These are phyloP conservation scores for Papilio demoleus DNA, from an alignment of 2,888 invertebrate genomes.

Conservation along the genomic window DNA sequence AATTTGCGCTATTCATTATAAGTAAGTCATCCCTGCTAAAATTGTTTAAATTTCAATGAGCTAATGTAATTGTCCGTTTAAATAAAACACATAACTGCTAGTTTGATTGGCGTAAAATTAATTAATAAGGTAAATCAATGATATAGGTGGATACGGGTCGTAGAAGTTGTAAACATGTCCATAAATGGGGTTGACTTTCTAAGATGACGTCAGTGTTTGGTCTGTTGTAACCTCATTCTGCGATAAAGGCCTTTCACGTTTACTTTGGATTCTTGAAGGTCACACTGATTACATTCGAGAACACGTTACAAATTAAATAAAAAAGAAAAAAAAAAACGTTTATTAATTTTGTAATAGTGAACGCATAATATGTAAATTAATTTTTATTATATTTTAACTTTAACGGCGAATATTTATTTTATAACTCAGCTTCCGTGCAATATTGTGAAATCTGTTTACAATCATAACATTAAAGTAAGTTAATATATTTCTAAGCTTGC, in stretches of 20 bases:
- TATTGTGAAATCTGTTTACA: background rate
- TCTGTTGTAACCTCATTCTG: slow-evolving; percentile 24
- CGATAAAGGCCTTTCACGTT: slow-evolving; percentile 37
- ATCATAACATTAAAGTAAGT: too few relatives aligned
- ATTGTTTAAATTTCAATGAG: too few relatives aligned
- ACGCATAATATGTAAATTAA: background rate
- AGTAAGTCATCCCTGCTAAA: too few relatives aligned
- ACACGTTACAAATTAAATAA: slow-evolving; percentile 4
- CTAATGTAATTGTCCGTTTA: background rate
- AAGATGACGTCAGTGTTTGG: slow-evolving; percentile 1
- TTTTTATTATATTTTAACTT: background rate
- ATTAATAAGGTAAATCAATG: background rate
- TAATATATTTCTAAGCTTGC: too few relatives aligned
- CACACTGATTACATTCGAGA: slow-evolving; percentile 24
- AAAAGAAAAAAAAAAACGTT: background rate
- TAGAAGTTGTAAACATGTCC: slow-evolving; percentile 1
- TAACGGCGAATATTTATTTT: background rate
- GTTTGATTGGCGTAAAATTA: background rate
- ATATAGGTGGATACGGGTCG: too few relatives aligned
- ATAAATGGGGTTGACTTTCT: slow-evolving; percentile 29
- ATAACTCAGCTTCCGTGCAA: background rate
- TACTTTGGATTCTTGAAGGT: slow-evolving; percentile 28
- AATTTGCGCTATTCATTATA: too few relatives aligned
- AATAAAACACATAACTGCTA: background rate
- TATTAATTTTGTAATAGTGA: slow-evolving; percentile 1